Percentiles rank a stretch among this genome's conserved stretches.
phyloP scores from a whole-genome alignment of 2,797 vertebrate species.

The Artibeus jamaicensis region DNA sequence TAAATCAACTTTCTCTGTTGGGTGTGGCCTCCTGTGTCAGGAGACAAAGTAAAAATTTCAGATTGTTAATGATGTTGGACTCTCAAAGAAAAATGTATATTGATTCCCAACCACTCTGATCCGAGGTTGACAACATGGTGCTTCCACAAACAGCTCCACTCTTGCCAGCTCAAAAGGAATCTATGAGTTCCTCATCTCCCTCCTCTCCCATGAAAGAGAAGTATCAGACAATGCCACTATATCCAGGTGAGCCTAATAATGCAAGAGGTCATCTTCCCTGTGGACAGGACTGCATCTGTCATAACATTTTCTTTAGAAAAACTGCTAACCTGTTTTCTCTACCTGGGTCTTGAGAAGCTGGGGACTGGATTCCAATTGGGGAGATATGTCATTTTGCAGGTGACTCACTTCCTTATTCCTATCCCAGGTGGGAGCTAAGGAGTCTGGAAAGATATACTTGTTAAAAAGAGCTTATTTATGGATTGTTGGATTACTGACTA shows the following conservation, averaged over 20 bases:
- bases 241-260: not conserved
- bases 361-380: not conserved
- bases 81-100: not conserved
- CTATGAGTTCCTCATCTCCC: not conserved
- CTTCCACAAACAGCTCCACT: not conserved
- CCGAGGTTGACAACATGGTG: not conserved
- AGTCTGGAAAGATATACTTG: not conserved
- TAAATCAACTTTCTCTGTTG: not conserved
- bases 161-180: not conserved
- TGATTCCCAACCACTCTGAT: not conserved
- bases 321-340: not conserved
- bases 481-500: not conserved
- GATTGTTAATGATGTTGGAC: not conserved
- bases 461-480: conserved; percentile 7
- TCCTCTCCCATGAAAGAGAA: not conserved
- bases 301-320: not conserved
- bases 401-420: not conserved
- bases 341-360: not conserved
- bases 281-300: not conserved
- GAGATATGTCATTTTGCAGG: not conserved
- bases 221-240: not conserved
- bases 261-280: not conserved
- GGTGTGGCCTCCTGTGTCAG: not conserved
- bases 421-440: not conserved
- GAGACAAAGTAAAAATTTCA: conserved; percentile 18